These are phyloP conservation scores for Labeo rohita DNA, from an alignment of 2,113 vertebrate species.

Conservation along the genomic window DNA sequence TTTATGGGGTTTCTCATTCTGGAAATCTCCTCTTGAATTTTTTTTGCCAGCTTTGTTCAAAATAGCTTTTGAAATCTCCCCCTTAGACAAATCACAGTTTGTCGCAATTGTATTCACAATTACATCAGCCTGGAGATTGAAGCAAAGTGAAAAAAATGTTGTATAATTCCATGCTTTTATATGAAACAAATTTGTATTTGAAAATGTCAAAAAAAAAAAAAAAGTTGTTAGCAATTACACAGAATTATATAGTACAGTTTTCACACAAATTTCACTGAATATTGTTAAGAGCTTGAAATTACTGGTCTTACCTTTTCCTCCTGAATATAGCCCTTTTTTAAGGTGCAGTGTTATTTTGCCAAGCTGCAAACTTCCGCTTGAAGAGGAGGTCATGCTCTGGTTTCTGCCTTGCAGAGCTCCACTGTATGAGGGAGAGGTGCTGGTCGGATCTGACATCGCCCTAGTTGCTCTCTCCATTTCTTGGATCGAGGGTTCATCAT, in stretches of 20 bases:
- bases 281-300: too few relatives aligned
- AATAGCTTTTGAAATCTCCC: conserved; percentile 60
- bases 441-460: conserved; percentile 19
- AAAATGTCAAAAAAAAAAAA: too few relatives aligned
- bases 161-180: too few relatives aligned
- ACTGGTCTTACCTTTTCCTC: conserved; percentile 72
- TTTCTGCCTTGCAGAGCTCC: background rate
- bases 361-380: background rate
- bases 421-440: conserved; percentile 7
- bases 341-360: conserved; percentile 65
- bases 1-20: fast-evolving
- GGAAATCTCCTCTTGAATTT: conserved; percentile 61
- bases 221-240: too few relatives aligned
- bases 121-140: conserved; percentile 75
- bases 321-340: conserved; percentile 66
- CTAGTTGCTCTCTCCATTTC: conserved; percentile 78
- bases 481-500: conserved; percentile 74
- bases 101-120: conserved; percentile 71
- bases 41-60: conserved; percentile 61
- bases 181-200: too few relatives aligned
- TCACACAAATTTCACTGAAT: too few relatives aligned
- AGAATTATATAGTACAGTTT: too few relatives aligned
- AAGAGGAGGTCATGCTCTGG: background rate
- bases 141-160: conserved; percentile 29
- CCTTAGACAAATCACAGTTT: fast-evolving